Conservation (phyloP, 2,888 invertebrate genomes). For the Chloromyia formosa region DNA sequence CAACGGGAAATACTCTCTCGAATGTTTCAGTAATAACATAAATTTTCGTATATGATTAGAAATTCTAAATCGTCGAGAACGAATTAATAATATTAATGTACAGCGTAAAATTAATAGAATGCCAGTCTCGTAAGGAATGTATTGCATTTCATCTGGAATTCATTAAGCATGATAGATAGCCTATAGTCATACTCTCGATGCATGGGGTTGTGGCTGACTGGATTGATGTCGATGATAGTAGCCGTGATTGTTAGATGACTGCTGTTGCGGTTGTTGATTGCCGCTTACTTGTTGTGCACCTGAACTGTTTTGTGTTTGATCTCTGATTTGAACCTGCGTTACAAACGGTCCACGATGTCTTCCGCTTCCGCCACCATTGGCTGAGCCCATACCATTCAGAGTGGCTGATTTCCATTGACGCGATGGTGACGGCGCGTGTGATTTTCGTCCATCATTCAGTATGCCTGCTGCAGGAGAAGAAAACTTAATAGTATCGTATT, state of each 20-base stretch:
- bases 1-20: not conserved
- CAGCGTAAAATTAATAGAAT: not conserved
- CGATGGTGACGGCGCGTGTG: conserved; percentile 50
- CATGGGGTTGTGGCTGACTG: conserved; percentile 57
- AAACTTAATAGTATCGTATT: conserved; percentile 81
- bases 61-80: not conserved
- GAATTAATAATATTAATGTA: not conserved
- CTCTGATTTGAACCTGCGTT: conserved; percentile 71
- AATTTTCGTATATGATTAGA: not conserved
- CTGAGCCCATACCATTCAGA: conserved; percentile 55
- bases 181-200: conserved; percentile 65
- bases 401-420: conserved; percentile 61
- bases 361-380: conserved; percentile 59
- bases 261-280: conserved; percentile 60
- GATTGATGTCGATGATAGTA: conserved; percentile 29
- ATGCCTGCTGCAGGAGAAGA: conserved; percentile 66
- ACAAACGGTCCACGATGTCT: conserved; percentile 69
- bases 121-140: conserved; percentile 31
- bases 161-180: not conserved
- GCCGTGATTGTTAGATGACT: conserved; percentile 39
- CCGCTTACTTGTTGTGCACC: conserved; percentile 45
- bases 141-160: not conserved
- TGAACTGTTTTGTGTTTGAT: conserved; percentile 57
- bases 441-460: conserved; percentile 47
- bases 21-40: not conserved